Conservation (phyloP, 2,888 invertebrate genomes). For the Chorisops tibialis region DNA sequence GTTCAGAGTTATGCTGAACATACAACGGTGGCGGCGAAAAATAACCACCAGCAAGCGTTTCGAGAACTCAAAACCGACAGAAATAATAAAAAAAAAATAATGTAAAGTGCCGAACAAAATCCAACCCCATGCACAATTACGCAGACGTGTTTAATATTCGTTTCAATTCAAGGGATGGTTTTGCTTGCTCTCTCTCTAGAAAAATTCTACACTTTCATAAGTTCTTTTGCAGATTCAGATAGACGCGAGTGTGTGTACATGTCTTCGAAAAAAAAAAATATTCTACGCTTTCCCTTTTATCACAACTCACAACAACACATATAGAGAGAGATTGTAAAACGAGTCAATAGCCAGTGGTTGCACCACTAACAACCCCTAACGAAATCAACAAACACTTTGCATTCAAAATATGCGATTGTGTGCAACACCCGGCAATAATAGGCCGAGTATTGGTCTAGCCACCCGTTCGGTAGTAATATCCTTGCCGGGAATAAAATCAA, state of each 20-base stretch:
- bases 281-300: constrained; percentile 25
- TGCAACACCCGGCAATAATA: constrained; percentile 32
- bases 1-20: constrained; percentile 15
- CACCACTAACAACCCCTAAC: constrained; percentile 20
- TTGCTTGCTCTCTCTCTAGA: constrained; percentile 7
- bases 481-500: constrained; percentile 6
- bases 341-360: constrained; percentile 26
- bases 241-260: too few relatives aligned
- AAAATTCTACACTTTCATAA: too few relatives aligned
- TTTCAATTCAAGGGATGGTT: constrained; percentile 25
- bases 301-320: constrained; percentile 14
- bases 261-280: background rate
- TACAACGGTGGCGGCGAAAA: constrained; percentile 22
- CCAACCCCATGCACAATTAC: constrained; percentile 34
- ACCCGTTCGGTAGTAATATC: constrained; percentile 1
- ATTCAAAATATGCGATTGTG: constrained; percentile 31
- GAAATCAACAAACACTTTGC: constrained; percentile 29
- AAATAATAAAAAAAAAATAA: constrained; percentile 16
- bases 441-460: constrained; percentile 16
- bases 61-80: background rate
- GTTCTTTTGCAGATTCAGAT: too few relatives aligned
- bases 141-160: constrained; percentile 21
- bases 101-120: constrained; percentile 28
- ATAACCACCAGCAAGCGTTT: background rate
- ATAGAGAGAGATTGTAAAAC: constrained; percentile 17